Evolutionary conservation across 2,797 vertebrate species (phyloP).

Genomic region (Anas flavirostris): DNA sequence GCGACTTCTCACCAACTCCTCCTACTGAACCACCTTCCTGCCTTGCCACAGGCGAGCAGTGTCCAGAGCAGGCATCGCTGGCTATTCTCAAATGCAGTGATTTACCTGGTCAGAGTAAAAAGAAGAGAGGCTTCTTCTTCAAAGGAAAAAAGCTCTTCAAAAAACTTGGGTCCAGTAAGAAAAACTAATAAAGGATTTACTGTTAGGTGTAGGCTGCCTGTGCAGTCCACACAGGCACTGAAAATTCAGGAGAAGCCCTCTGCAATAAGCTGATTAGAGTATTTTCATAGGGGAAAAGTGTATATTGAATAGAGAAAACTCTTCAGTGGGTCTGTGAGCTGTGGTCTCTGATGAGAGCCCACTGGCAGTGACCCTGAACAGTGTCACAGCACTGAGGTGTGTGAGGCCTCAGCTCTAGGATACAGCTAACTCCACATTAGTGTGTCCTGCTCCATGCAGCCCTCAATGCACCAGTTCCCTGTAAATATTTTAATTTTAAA

Average conservation of each 20-base stretch:
- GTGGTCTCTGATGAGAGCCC: background rate
- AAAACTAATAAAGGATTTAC: constrained; percentile 75
- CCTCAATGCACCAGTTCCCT: background rate
- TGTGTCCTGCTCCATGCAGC: background rate
- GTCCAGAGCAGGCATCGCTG: constrained; percentile 25
- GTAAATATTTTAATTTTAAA: constrained; percentile 51
- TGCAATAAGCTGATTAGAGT: constrained; percentile 18
- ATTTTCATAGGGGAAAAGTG: background rate
- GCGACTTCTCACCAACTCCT: constrained; percentile 21
- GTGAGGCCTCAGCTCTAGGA: background rate
- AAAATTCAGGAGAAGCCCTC: background rate
- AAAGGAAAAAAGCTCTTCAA: constrained; percentile 92
- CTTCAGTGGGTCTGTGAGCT: background rate
- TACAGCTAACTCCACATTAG: background rate
- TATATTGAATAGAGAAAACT: background rate
- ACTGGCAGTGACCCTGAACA: background rate
- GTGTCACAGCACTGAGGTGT: background rate
- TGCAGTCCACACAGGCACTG: background rate
- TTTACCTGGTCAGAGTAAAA: constrained; percentile 76
- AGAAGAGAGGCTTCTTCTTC: constrained; percentile 90
- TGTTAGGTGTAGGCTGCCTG: background rate
- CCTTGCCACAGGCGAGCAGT: background rate
- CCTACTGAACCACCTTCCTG: constrained; percentile 28
- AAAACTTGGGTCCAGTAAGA: constrained; percentile 91
- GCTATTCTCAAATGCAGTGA: constrained; percentile 40